Evolutionary conservation across 2,797 vertebrate genomes (phyloP).

Genomic region (Lagorchestes hirsutus): DNA sequence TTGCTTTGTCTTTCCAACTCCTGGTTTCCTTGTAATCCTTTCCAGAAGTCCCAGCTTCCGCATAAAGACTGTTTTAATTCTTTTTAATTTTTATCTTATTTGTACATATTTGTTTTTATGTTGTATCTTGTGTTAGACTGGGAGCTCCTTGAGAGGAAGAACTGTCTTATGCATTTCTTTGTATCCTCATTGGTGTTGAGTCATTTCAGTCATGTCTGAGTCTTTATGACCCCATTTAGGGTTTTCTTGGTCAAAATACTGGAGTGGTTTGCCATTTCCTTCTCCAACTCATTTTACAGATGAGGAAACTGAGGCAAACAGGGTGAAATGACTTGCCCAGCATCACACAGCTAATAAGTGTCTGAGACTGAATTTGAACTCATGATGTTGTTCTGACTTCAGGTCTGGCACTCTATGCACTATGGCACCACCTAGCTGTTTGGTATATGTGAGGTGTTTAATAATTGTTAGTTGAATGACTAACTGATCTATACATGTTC

Average conservation of each 20-base stretch:
- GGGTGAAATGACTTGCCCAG: neutral
- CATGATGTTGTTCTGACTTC: neutral
- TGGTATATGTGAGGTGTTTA: neutral
- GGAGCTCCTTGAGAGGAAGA: neutral
- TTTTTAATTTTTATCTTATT: neutral
- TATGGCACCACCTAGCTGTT: neutral
- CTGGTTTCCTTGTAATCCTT: neutral
- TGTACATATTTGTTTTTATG: neutral
- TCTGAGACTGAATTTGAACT: neutral
- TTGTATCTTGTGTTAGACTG: neutral
- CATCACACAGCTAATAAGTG: neutral
- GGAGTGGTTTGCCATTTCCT: neutral
- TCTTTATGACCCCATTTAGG: neutral
- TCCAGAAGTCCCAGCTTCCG: neutral
- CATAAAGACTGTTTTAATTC: neutral
- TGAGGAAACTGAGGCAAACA: neutral
- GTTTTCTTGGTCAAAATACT: neutral
- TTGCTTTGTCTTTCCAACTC: neutral
- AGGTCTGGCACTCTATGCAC: neutral
- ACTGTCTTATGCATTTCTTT: neutral
- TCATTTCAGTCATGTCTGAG: neutral
- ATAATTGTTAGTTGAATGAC: neutral
- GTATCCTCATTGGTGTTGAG: neutral
- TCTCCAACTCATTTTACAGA: neutral
- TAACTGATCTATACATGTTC: neutral